A percentile compares a stretch with the other conserved stretches of the same genome.
These are phyloP conservation scores for Galbula dea DNA, from an alignment of 2,113 vertebrate species.

Conservation along the genomic window DNA sequence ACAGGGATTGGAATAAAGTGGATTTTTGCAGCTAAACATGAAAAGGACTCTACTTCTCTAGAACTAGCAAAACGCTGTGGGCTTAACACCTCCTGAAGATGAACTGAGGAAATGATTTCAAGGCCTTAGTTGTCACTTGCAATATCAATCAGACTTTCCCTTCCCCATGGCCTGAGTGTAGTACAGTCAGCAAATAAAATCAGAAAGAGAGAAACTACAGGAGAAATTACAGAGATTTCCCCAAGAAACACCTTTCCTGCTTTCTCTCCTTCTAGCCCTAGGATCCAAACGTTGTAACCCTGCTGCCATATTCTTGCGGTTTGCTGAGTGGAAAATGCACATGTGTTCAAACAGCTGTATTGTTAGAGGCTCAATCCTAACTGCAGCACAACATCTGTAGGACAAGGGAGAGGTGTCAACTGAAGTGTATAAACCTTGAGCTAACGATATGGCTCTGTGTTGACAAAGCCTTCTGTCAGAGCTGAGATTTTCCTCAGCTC, in stretches of 20 bases:
- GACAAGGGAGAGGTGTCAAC: conserved; percentile 58
- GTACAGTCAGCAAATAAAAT: neutral
- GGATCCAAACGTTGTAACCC: conserved; percentile 62
- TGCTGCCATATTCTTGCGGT: conserved; percentile 47
- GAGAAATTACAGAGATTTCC: neutral
- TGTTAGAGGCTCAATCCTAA: conserved; percentile 23
- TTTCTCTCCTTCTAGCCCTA: conserved; percentile 62
- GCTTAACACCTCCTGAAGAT: conserved; percentile 49
- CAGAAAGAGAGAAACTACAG: neutral
- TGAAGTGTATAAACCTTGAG: conserved; percentile 53
- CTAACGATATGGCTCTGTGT: neutral
- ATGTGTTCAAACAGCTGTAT: conserved; percentile 68
- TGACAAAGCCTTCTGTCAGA: conserved; percentile 31
- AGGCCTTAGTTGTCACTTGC: conserved; percentile 66
- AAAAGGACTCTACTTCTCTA: conserved; percentile 19
- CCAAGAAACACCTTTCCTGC: conserved; percentile 28
- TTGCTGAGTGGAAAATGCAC: conserved; percentile 74
- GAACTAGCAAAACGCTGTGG: conserved; percentile 29
- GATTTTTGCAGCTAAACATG: conserved; percentile 52
- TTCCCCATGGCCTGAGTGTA: conserved; percentile 13
- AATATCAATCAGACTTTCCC: conserved; percentile 70
- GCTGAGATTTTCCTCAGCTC: neutral
- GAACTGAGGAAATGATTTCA: conserved; percentile 53
- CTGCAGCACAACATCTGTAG: conserved; percentile 55
- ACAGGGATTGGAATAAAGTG: conserved; percentile 33